phyloP scores from a whole-genome alignment of 2,113 vertebrate species.

The Motacilla tschutschensis region DNA sequence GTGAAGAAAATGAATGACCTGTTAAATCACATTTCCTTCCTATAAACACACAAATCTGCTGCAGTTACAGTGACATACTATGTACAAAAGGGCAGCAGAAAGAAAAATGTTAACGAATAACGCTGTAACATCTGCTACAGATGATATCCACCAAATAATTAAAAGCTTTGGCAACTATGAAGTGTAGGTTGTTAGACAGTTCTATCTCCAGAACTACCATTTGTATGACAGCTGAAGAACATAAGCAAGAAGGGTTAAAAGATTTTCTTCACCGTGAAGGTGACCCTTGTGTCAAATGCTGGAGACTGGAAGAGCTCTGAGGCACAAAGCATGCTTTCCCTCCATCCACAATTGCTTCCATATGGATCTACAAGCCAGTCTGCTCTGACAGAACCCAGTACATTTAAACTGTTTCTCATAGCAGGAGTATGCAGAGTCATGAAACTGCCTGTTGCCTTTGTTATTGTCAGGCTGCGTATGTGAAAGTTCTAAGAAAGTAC shows the following conservation, averaged over 20 bases:
- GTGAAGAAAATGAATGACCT: slow-evolving; percentile 19
- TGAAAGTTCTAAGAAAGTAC: slow-evolving; percentile 55
- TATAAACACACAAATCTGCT: not conserved
- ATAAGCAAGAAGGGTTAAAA: not conserved
- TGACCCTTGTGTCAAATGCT: not conserved
- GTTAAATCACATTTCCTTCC: slow-evolving; percentile 7
- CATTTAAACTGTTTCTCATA: not conserved
- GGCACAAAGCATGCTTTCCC: not conserved
- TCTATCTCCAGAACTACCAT: not conserved
- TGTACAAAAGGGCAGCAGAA: not conserved
- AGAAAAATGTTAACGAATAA: not conserved
- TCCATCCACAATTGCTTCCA: not conserved
- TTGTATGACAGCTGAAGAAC: not conserved
- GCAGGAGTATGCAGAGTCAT: not conserved
- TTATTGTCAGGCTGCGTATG: not conserved
- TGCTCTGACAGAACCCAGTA: not conserved
- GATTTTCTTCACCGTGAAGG: not conserved
- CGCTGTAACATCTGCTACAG: not conserved
- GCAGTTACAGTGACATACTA: not conserved
- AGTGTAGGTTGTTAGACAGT: not conserved
- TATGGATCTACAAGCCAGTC: not conserved
- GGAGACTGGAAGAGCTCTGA: not conserved
- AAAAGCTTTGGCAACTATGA: not conserved
- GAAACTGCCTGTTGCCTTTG: not conserved
- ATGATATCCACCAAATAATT: not conserved